Evolutionary conservation across 1,140 invertebrate species (phyloP).

Genomic region (Drosophila neocordata): DNA sequence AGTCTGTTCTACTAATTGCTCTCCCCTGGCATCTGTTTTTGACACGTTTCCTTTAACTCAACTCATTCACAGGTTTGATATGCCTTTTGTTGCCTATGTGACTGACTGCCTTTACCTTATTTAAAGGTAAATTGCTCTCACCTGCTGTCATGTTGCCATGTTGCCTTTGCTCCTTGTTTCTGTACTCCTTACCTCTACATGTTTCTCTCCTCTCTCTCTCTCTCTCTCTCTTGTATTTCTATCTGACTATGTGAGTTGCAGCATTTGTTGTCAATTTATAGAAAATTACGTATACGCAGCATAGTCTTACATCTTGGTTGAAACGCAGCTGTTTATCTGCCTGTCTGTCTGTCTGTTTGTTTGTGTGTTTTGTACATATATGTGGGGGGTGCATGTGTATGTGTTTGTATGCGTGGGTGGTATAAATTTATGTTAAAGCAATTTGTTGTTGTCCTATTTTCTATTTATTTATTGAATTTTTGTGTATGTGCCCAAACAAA

Average conservation of each 20-base stretch:
- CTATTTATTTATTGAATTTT: slow-evolving; percentile 16
- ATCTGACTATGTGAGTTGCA: not conserved
- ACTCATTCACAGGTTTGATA: slow-evolving; percentile 14
- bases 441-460: slow-evolving; percentile 41
- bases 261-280: slow-evolving; percentile 38
- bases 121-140: slow-evolving; percentile 48
- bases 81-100: not conserved
- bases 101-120: slow-evolving; percentile 33
- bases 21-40: slow-evolving; percentile 7
- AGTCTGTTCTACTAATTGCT: slow-evolving; percentile 15
- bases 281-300: slow-evolving; percentile 51
- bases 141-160: slow-evolving; percentile 4
- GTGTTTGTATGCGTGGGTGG: not conserved
- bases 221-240: not conserved
- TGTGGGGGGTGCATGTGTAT: not conserved
- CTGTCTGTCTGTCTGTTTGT: slow-evolving; percentile 20
- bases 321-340: slow-evolving; percentile 34
- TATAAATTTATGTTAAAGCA: slow-evolving; percentile 39
- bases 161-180: not conserved
- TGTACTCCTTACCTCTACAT: too few species aligned
- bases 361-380: slow-evolving; percentile 7
- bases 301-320: slow-evolving; percentile 35
- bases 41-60: slow-evolving; percentile 13
- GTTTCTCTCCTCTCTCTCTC: not conserved
- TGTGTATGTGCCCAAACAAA: slow-evolving; percentile 7